A percentile compares a stretch with the other conserved stretches of the same genome.
These are phyloP conservation scores for Zosterops borbonicus DNA, from an alignment of 2,113 vertebrate species.

Conservation along the genomic window DNA sequence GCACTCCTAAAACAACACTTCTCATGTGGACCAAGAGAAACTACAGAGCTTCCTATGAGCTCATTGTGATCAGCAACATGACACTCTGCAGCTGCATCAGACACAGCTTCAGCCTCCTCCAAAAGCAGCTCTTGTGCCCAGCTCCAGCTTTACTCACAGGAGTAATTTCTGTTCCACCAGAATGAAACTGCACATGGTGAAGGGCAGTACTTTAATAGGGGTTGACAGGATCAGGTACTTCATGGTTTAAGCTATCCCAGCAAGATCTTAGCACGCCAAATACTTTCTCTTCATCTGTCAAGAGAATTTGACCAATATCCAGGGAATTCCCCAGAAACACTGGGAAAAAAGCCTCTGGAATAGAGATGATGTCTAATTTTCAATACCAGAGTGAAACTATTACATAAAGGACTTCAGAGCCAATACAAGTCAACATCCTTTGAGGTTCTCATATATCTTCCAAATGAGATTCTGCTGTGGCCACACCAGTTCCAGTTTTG, in stretches of 20 bases:
- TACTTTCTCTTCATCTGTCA: neutral
- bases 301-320: neutral
- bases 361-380: neutral
- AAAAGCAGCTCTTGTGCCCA: neutral
- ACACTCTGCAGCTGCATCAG: conserved; percentile 61
- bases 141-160: neutral
- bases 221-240: neutral
- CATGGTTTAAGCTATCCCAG: neutral
- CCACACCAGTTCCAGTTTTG: neutral
- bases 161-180: neutral
- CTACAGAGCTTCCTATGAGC: conserved; percentile 77
- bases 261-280: neutral
- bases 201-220: neutral
- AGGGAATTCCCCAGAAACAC: conserved; percentile 1
- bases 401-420: neutral
- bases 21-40: conserved; percentile 72
- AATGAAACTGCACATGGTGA: neutral
- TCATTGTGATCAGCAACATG: conserved; percentile 66
- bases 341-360: neutral
- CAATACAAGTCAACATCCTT: neutral
- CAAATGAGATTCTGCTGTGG: neutral
- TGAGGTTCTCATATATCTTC: neutral
- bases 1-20: conserved; percentile 63
- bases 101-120: conserved; percentile 73
- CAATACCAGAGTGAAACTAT: neutral